Evolutionary conservation across 2,888 invertebrate species (phyloP).

Genomic region (Nymphalis urticae): DNA sequence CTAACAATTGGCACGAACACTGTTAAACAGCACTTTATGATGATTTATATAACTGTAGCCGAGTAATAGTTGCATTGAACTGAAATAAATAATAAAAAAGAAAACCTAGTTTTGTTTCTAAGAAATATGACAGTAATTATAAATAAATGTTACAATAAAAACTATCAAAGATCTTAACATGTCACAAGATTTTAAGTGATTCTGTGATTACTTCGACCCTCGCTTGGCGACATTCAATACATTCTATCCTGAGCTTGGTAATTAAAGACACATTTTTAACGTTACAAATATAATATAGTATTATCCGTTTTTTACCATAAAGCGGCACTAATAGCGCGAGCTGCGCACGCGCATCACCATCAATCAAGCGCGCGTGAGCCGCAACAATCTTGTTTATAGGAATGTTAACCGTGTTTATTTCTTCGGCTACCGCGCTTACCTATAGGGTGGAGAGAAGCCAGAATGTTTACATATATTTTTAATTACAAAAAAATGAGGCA

Average conservation of each 20-base stretch:
- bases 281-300: slow-evolving; percentile 37
- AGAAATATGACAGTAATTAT: slow-evolving; percentile 9
- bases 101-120: not conserved
- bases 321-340: slow-evolving; percentile 68
- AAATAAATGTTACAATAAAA: slow-evolving; percentile 4
- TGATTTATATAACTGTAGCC: slow-evolving; percentile 14
- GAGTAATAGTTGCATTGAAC: slow-evolving; percentile 2
- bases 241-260: slow-evolving; percentile 25
- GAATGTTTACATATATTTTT: not conserved
- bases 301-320: slow-evolving; percentile 63
- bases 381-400: slow-evolving; percentile 78
- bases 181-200: slow-evolving; percentile 9
- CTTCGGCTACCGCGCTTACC: slow-evolving; percentile 48
- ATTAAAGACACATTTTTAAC: slow-evolving; percentile 36
- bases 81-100: not conserved
- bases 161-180: slow-evolving; percentile 6
- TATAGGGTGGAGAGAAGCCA: slow-evolving; percentile 52
- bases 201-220: slow-evolving; percentile 17
- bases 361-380: slow-evolving; percentile 60
- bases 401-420: slow-evolving; percentile 78
- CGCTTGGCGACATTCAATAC: slow-evolving; percentile 3
- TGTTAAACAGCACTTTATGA: slow-evolving; percentile 22
- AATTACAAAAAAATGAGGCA: not conserved
- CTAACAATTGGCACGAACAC: slow-evolving; percentile 31
- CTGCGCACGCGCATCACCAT: slow-evolving; percentile 61